Evolutionary conservation across 1,140 invertebrate genomes (phyloP), one percentile per base, ranked within the genome.

Genomic region (Oryzaephilus surinamensis): DNA sequence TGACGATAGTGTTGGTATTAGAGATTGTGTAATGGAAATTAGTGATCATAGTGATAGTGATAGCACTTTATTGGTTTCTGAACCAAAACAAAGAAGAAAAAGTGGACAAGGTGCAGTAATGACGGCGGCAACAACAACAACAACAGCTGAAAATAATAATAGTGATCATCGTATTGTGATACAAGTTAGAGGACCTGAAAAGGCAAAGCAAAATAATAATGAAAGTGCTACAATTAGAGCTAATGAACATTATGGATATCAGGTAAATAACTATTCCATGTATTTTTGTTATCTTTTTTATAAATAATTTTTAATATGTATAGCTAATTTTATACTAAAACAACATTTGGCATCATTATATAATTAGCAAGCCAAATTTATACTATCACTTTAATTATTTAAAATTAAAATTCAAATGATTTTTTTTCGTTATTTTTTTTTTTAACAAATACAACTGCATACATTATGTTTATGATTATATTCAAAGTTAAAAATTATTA

Each of bases 21-120:
- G 77, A 8, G 70, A 77, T 43, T 79, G 79, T 46, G 68, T 81
- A 20, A 86, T 88, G 81, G 82, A 85, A 66, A 75, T 86, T 46
- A 84, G 83, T 55, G 84, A 88, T 66, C 81, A 83, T 19, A 86
- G 82, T 61, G 84, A 87, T 64, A 85, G 81, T 46, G 84, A 88
- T 60, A 86, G 82, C 17, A 71, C 66, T 17, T 53, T 68, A 76
- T 78, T 84, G 14, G 81, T 82, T 11, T 82, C 79, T 18, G 81
- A 84, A 58, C 79, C 80, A 10, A 76, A 74, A 12, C 76, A 79
- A 51, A 75, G 77, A 46, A 68, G 74, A 45, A 67, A 73, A 31
- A 70, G 74, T 44, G 65, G 62, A 12, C 16, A 32, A 50, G 64
- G 18, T 60, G 65, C 11, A 24, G 23, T 24, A 11, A 20, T 20